These are phyloP conservation scores for Rhagophthalmus giganteus DNA, from an alignment of 2,888 invertebrate genomes.

Conservation along the genomic window DNA sequence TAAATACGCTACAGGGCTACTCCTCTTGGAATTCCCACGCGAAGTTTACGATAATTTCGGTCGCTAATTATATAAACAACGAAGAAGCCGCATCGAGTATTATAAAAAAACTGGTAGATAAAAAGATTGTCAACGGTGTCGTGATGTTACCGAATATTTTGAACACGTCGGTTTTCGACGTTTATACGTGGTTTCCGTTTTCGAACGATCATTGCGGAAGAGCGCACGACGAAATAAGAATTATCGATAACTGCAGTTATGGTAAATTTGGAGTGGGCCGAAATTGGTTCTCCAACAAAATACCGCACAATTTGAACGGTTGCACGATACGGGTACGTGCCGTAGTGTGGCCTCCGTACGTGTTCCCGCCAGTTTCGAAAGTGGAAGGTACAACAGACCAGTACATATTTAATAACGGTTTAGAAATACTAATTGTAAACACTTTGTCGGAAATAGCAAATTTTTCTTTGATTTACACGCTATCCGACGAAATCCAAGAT, in stretches of 20 bases:
- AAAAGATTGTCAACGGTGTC: constrained; percentile 39
- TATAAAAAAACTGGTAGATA: constrained; percentile 32
- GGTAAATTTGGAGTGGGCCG: constrained; percentile 24
- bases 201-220: constrained; percentile 40
- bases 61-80: constrained; percentile 31
- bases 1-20: constrained; percentile 23
- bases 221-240: constrained; percentile 30
- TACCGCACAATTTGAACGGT: constrained; percentile 43
- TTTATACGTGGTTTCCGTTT: constrained; percentile 44
- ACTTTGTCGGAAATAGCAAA: constrained; percentile 40
- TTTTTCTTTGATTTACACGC: constrained; percentile 37
- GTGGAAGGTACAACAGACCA: constrained; percentile 12
- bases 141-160: constrained; percentile 36
- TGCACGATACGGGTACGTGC: constrained; percentile 45
- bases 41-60: constrained; percentile 38
- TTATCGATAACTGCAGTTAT: constrained; percentile 36
- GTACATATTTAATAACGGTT: constrained; percentile 33
- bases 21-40: constrained; percentile 38
- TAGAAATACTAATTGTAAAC: constrained; percentile 42
- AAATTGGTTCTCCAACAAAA: constrained; percentile 41
- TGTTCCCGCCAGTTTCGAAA: constrained; percentile 37
- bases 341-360: constrained; percentile 47
- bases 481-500: constrained; percentile 28
- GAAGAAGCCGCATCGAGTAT: constrained; percentile 30
- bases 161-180: constrained; percentile 32